Base-by-base conservation (phyloP, 2,113 vertebrate species). In the Athene cunicularia region DNA sequence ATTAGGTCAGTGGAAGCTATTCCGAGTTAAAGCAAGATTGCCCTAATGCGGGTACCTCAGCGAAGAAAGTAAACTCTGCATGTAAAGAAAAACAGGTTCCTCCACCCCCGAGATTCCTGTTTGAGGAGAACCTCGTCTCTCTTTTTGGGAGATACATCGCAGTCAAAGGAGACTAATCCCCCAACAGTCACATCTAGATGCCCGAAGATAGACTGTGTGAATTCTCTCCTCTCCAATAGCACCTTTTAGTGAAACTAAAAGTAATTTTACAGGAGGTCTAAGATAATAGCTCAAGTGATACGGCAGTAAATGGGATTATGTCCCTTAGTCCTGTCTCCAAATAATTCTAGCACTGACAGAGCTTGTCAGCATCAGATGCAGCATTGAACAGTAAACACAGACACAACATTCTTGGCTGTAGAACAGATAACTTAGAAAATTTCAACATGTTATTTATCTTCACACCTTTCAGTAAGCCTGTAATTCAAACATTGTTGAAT, bases 1-100 rank as follows among this genome's bases (percentile, higher is more conserved):
- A 77, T 47, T 21, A 5, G 17, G 47, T 33, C 28, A 27, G 39
- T 50, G 66, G n/a, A 26, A 55, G n/a, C 16, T 68, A 7, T 56
- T 66, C 2, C 2, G 53, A 32, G n/a, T 50, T 72, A 52, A 66
- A 7, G 62, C 30, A n/a, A 6, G 11, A 12, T 27, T 56, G 18
- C 32, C 19, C 32, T 45, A 8, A 49, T 0, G 0, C 12, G 28
- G 4, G 37, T 39, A 24, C 18, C 58, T 37, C 26, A 63, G 60
- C 47, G 50, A 3, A 28, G 21, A 66, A 77, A 74, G 19, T 9
- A 21, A 88, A 39, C 23, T 66, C 24, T 52, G 19, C 3, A 2
- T 18, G 16, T 27, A 50, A n/a, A n/a, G 37, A 90, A 52, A 39
- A 76, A 8, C 2, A 13, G 5, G 4, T 49, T 68, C 22, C 32